phyloP scores from a whole-genome alignment of 2,888 invertebrate species.

The Dynastes maya region DNA sequence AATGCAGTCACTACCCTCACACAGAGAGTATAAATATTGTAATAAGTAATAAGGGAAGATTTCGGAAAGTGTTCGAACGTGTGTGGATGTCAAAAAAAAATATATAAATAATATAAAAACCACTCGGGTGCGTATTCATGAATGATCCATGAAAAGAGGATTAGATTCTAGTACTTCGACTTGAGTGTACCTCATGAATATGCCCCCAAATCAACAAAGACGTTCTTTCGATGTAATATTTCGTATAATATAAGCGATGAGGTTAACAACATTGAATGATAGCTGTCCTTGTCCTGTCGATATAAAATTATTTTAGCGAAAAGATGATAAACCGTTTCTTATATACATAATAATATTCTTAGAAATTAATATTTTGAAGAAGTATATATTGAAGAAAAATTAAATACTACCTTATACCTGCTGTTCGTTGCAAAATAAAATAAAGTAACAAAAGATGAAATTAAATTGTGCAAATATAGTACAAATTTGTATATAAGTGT shows the following conservation, averaged over 20 bases:
- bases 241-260: slow-evolving; percentile 47
- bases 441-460: background rate
- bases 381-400: slow-evolving; percentile 13
- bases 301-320: slow-evolving; percentile 8
- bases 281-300: slow-evolving; percentile 5
- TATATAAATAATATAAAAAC: background rate
- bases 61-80: slow-evolving; percentile 30
- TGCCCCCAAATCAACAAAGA: slow-evolving; percentile 10
- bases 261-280: slow-evolving; percentile 32
- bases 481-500: slow-evolving; percentile 53
- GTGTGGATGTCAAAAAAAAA: slow-evolving; percentile 19
- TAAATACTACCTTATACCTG: slow-evolving; percentile 12
- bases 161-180: slow-evolving; percentile 15
- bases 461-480: slow-evolving; percentile 50
- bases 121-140: slow-evolving; percentile 10
- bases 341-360: background rate
- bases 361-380: slow-evolving; percentile 21
- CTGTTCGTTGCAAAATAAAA: slow-evolving; percentile 9
- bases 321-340: slow-evolving; percentile 30
- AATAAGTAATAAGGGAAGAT: slow-evolving; percentile 34
- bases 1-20: slow-evolving; percentile 50
- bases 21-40: slow-evolving; percentile 41
- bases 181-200: background rate
- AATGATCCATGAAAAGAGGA: background rate
- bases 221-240: slow-evolving; percentile 42